These are phyloP conservation scores for Leuciscus waleckii DNA, from an alignment of 2,797 vertebrate species.

Conservation along the genomic window DNA sequence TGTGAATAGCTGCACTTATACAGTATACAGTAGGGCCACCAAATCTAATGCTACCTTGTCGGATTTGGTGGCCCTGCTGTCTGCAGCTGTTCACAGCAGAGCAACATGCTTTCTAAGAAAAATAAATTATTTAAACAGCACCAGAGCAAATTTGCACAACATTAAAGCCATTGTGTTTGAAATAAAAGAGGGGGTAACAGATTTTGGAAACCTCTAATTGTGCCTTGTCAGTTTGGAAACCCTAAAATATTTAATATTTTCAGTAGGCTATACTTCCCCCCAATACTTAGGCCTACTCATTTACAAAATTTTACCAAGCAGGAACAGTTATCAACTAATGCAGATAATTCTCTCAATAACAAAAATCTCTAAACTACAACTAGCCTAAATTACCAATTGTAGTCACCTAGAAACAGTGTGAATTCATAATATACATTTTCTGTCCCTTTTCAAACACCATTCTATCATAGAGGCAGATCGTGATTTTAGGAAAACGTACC, in stretches of 20 bases:
- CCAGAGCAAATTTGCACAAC: background rate
- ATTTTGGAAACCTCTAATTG: background rate
- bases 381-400: background rate
- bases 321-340: background rate
- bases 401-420: background rate
- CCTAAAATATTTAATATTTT: no score
- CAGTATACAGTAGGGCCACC: background rate
- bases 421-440: background rate
- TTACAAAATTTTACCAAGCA: background rate
- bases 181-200: background rate
- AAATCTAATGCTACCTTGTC: background rate
- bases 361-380: background rate
- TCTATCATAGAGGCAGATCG: no score
- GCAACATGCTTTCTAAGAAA: background rate
- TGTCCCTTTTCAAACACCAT: background rate
- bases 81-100: background rate
- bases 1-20: background rate
- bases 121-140: background rate
- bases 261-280: no score
- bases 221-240: no score
- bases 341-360: background rate
- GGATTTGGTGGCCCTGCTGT: background rate
- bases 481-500: constrained; percentile 23
- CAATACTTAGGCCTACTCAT: background rate
- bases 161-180: background rate